Base-by-base conservation (phyloP, 1,140 invertebrate genomes). In the Brachionus sp. region DNA sequence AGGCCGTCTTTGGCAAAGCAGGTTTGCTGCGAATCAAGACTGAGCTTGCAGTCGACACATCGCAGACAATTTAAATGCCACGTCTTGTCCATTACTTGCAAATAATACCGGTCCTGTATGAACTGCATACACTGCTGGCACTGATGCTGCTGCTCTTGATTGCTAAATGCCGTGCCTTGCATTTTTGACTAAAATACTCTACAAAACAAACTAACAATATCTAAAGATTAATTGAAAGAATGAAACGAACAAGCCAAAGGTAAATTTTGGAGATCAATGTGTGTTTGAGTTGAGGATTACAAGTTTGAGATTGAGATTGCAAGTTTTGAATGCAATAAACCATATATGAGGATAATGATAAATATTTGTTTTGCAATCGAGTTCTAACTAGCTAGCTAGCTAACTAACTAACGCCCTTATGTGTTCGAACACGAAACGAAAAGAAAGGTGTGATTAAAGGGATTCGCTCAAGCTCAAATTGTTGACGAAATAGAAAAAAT, bases 1-100 rank as follows among this genome's bases (percentile, higher is more conserved):
- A 94, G 94, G 84, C 95, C 95, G 87, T 97, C 95, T 84, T 94
- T 91, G 68, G 94, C 93, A 89, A 96, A 98, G 90, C 96, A 98
- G 77, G 95, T 95, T 86, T 94, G 92, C 89, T 97, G 94, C 5
- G 93, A 92, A 88, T 96, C 95, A 29, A 96, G 90, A 1, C 93
- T 92, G 78, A 94, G 88, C 83, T 93, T 92, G 88, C 95, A 97
- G 86, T 94, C 93, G 87, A 92, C 93, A 89, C 95, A 97, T 84
- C 93, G 92, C 39, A 95, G 91, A 87, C 95, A 97, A 83, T 91
- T 90, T 39, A 92, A 92, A 88, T 96, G 95, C 95, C 95, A 96
- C 86, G 93, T 93, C 84, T 93, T 91, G 86, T 96, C 95, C 23
- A 94, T 94, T 0, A 94, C 94, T 84, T 93, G 90, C 25, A 96